phyloP scores from a whole-genome alignment of 37 sponge, comb jelly and placozoan genomes.

The Cladorhizidae sp. region DNA sequence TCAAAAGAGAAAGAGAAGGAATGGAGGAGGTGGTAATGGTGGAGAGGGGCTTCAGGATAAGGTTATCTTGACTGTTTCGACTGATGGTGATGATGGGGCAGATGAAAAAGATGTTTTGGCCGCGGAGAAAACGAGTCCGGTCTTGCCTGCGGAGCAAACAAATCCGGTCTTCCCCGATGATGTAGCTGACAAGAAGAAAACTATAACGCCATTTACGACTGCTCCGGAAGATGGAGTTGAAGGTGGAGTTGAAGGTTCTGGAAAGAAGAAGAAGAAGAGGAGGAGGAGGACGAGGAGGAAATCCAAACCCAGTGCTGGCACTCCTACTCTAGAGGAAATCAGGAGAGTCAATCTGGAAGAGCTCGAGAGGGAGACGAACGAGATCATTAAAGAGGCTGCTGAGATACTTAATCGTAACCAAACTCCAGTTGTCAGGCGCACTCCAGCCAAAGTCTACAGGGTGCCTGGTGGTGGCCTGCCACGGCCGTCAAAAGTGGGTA shows the following conservation, averaged over 20 bases:
- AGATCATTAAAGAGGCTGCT: slow-evolving; percentile 7
- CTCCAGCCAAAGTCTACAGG: slow-evolving; percentile 17
- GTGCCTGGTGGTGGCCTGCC: not conserved
- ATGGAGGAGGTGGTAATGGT: not conserved
- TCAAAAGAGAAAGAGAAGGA: not conserved
- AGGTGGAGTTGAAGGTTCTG: not conserved
- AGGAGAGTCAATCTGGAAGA: not conserved
- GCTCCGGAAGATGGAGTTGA: not conserved
- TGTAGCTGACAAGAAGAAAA: not conserved
- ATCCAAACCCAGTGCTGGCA: not conserved
- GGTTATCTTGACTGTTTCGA: not conserved
- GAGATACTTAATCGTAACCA: slow-evolving; percentile 18
- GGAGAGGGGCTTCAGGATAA: not conserved
- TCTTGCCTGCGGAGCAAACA: not conserved
- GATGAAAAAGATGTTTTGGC: slow-evolving; percentile 1
- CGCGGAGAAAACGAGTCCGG: not conserved
- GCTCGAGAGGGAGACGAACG: slow-evolving; percentile 1
- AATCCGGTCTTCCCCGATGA: not conserved
- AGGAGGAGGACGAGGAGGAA: not conserved
- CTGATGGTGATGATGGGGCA: not conserved
- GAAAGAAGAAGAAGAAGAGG: not conserved
- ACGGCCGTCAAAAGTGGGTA: too few relatives aligned
- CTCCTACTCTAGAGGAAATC: not conserved
- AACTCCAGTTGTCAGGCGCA: slow-evolving; percentile 6
- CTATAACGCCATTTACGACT: not conserved